phyloP scores from a whole-genome alignment of 37 sponge, comb jelly and placozoan genomes.

The Sycon ciliatum region DNA sequence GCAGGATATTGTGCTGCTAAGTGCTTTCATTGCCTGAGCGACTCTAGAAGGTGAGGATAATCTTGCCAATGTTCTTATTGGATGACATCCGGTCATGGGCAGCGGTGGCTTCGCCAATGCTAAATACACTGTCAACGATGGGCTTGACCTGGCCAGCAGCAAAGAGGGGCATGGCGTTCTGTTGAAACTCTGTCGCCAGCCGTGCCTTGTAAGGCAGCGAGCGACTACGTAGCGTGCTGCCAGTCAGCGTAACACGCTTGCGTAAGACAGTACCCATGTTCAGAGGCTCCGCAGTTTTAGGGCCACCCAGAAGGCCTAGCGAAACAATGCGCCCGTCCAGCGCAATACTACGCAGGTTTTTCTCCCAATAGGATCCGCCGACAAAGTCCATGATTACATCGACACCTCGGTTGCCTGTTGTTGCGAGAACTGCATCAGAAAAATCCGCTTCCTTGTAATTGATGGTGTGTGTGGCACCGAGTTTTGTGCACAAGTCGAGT shows the following conservation, averaged over 20 bases:
- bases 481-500: conserved; percentile 39
- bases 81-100: conserved; percentile 64
- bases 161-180: conserved; percentile 41
- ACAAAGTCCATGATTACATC: conserved; percentile 75
- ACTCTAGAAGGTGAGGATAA: conserved; percentile 40
- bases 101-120: conserved; percentile 29
- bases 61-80: conserved; percentile 70
- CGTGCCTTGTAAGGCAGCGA: conserved; percentile 51
- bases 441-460: conserved; percentile 73
- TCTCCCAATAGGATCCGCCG: conserved; percentile 75
- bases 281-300: conserved; percentile 19
- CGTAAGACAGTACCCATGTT: conserved; percentile 42
- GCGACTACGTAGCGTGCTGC: conserved; percentile 58
- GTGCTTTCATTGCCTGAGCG: no score
- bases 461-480: conserved; percentile 51
- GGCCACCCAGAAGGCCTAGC: conserved; percentile 65
- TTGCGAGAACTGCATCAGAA: conserved; percentile 48
- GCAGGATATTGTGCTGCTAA: no score
- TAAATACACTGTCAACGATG: conserved; percentile 37
- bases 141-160: conserved; percentile 31
- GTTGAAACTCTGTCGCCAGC: conserved; percentile 43
- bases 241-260: conserved; percentile 54
- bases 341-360: conserved; percentile 55
- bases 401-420: conserved; percentile 74
- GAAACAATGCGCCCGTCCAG: conserved; percentile 63